Percentiles rank a stretch among this genome's conserved stretches.
Conservation (phyloP, 2,797 vertebrate species). For the Sebastes hubbsi region DNA sequence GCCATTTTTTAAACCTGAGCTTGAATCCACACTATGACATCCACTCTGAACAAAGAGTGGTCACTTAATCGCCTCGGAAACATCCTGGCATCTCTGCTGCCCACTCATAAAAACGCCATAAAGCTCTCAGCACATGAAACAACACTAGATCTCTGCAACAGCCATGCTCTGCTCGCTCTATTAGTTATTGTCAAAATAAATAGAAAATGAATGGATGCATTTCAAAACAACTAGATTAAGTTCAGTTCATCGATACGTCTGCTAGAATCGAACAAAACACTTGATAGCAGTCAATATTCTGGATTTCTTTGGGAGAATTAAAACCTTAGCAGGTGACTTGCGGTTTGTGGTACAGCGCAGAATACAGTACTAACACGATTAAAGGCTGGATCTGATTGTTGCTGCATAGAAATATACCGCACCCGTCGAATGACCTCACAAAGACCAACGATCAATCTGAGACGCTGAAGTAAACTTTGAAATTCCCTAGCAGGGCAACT, state of each 20-base stretch:
- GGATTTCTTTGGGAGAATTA: constrained; percentile 51
- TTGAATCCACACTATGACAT: constrained; percentile 59
- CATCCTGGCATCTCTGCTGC: constrained; percentile 38
- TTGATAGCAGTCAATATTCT: constrained; percentile 50
- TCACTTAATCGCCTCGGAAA: constrained; percentile 53
- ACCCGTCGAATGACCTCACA: constrained; percentile 43
- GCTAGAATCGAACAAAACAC: constrained; percentile 35
- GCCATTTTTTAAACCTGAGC: constrained; percentile 51
- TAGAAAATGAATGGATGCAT: constrained; percentile 23
- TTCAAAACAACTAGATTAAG: constrained; percentile 44
- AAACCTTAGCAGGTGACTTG: constrained; percentile 63
- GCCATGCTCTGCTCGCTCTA: not conserved
- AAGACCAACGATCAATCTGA: constrained; percentile 52
- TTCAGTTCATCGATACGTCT: constrained; percentile 19
- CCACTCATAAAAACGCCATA: constrained; percentile 61
- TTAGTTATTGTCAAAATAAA: constrained; percentile 34
- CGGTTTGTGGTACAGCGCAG: constrained; percentile 59
- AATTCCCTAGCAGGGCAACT: constrained; percentile 65
- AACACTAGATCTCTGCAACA: constrained; percentile 9
- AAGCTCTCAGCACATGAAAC: constrained; percentile 57
- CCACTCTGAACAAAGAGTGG: constrained; percentile 49
- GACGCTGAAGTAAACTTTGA: constrained; percentile 65
- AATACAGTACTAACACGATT: constrained; percentile 72
- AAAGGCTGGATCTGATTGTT: constrained; percentile 62
- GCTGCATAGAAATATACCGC: constrained; percentile 41